Conservation (phyloP, 2,888 invertebrate species). For the Didymodactylos carnosus region DNA sequence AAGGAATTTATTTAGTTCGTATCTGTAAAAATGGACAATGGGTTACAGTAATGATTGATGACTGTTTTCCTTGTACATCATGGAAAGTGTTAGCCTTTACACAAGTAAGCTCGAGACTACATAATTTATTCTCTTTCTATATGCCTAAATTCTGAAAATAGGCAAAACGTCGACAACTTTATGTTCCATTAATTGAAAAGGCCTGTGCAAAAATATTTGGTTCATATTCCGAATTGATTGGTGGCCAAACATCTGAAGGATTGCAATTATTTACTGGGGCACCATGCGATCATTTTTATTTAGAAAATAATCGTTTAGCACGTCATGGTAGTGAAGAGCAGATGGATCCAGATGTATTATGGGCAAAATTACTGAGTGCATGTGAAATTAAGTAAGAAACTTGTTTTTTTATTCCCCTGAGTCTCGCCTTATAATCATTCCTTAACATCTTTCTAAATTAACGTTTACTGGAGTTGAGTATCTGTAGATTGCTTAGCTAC, state of each 20-base stretch:
- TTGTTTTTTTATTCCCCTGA: too few species aligned
- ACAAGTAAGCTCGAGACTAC: too few species aligned
- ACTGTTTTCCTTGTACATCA: constrained; percentile 79
- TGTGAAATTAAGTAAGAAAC: constrained; percentile 48
- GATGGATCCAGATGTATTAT: constrained; percentile 75
- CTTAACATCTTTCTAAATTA: too few species aligned
- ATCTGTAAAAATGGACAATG: constrained; percentile 91
- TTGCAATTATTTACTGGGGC: constrained; percentile 77
- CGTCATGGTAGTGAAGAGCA: constrained; percentile 44
- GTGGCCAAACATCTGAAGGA: constrained; percentile 12
- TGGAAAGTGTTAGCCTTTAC: constrained; percentile 76
- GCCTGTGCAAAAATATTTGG: constrained; percentile 13
- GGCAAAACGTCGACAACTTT: constrained; percentile 80
- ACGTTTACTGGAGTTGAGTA: too few species aligned
- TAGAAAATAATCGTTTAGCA: constrained; percentile 46
- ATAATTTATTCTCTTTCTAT: too few species aligned
- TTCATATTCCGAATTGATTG: constrained; percentile 8
- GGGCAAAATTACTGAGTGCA: constrained; percentile 74
- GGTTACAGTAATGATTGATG: constrained; percentile 85
- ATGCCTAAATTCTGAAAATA: too few species aligned
- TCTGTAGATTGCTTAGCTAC: too few species aligned
- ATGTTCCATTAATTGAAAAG: constrained; percentile 41
- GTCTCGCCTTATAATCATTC: too few species aligned
- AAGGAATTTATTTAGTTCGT: constrained; percentile 39
- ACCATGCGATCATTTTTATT: constrained; percentile 79